These are phyloP conservation scores for Pyxicephalus adspersus DNA, from an alignment of 2,113 vertebrate genomes.

Conservation along the genomic window DNA sequence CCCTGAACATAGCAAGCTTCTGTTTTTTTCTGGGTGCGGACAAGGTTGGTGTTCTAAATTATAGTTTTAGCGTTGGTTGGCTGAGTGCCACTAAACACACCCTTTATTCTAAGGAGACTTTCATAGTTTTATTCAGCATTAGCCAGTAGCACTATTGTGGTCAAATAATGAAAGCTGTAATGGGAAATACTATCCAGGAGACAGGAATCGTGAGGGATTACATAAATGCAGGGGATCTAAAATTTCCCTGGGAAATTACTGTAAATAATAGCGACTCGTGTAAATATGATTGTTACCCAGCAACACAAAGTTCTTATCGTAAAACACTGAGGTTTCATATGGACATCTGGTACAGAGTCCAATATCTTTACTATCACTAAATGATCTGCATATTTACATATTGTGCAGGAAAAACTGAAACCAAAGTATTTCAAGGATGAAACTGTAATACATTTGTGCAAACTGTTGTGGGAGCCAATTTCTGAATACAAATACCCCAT, in stretches of 20 bases:
- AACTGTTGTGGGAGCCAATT: no score
- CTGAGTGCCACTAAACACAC: slow-evolving; percentile 32
- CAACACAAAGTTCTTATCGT: slow-evolving; percentile 6
- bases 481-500: no score
- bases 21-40: slow-evolving; percentile 49
- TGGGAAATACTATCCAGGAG: neutral
- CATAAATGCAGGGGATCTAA: neutral
- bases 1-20: slow-evolving; percentile 11
- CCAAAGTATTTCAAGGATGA: no score
- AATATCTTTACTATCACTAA: neutral
- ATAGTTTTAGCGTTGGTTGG: slow-evolving; percentile 36
- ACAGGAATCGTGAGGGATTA: neutral
- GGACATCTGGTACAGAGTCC: slow-evolving; percentile 26
- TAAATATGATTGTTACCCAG: neutral
- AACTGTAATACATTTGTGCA: no score
- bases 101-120: slow-evolving; percentile 22
- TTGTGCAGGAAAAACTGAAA: no score
- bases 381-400: no score
- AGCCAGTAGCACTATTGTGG: neutral
- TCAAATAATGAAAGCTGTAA: neutral
- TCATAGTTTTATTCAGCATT: neutral
- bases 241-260: neutral
- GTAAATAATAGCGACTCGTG: neutral
- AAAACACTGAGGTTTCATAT: neutral
- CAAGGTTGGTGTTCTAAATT: slow-evolving; percentile 27